Conservation (phyloP, 2,888 invertebrate species). For the Zhengitettix transpicula region DNA sequence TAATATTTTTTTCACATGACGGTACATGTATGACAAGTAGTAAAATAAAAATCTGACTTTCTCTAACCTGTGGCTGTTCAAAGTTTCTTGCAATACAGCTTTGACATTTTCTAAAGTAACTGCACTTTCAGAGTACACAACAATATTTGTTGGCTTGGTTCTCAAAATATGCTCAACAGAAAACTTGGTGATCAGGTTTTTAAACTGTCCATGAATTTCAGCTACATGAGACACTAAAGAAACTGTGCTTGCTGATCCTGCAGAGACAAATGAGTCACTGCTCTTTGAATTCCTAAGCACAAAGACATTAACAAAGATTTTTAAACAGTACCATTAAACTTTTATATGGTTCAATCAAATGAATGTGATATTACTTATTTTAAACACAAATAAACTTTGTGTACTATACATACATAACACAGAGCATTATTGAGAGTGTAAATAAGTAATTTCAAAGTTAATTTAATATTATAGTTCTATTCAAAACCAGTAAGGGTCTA, state of each 20-base stretch:
- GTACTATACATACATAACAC: neutral
- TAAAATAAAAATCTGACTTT: too few relatives aligned
- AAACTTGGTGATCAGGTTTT: too few relatives aligned
- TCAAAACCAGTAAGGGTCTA: too few relatives aligned
- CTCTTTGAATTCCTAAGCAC: constrained; percentile 11
- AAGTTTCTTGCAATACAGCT: constrained; percentile 44
- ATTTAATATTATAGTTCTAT: too few relatives aligned
- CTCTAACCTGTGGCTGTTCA: constrained; percentile 52
- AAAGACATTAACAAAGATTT: neutral
- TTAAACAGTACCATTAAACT: too few relatives aligned
- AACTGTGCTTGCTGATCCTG: constrained; percentile 15
- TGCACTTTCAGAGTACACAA: constrained; percentile 65
- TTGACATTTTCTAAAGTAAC: constrained; percentile 59
- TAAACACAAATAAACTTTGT: neutral
- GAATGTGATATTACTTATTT: neutral
- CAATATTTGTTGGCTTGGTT: constrained; percentile 49
- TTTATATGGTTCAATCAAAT: neutral
- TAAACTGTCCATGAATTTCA: too few relatives aligned
- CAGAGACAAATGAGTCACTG: constrained; percentile 15
- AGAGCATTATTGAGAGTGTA: neutral
- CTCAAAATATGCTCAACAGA: too few relatives aligned
- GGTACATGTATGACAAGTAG: too few relatives aligned
- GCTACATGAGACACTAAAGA: constrained; percentile 4
- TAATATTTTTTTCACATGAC: too few relatives aligned
- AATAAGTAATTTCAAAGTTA: neutral